These are phyloP conservation scores for Acheta domesticus DNA, from an alignment of 2,888 invertebrate genomes.

Conservation along the genomic window DNA sequence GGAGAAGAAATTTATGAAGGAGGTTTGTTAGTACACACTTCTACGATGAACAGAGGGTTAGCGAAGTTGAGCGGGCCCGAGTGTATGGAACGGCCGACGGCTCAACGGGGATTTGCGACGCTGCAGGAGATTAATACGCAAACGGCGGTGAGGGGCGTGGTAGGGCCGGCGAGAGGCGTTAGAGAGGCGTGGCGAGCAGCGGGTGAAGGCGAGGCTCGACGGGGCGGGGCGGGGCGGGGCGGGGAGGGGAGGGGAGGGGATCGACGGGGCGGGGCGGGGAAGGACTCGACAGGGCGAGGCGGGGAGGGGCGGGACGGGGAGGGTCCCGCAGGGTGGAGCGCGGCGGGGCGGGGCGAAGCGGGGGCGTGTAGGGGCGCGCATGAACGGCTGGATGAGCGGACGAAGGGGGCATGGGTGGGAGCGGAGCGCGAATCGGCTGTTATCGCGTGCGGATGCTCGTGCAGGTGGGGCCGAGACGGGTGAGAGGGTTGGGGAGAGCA, in stretches of 20 bases:
- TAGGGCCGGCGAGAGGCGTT: neutral
- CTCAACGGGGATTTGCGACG: slow-evolving; percentile 18
- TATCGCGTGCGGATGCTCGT: too few relatives aligned
- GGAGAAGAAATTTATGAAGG: slow-evolving; percentile 11
- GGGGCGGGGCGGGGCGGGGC: too few relatives aligned
- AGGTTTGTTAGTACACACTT: slow-evolving; percentile 18
- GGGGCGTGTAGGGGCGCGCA: neutral
- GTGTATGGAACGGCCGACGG: slow-evolving; percentile 6
- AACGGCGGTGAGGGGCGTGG: neutral
- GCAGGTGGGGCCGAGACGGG: too few relatives aligned
- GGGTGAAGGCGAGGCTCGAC: neutral
- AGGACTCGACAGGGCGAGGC: too few relatives aligned
- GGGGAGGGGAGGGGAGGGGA: too few relatives aligned
- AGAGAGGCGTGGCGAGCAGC: neutral
- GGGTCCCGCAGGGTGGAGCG: too few relatives aligned
- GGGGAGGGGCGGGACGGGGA: too few relatives aligned
- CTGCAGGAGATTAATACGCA: slow-evolving; percentile 18
- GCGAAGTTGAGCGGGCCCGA: neutral
- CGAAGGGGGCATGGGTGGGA: neutral
- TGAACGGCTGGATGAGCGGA: neutral
- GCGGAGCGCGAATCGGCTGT: too few relatives aligned
- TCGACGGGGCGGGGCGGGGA: too few relatives aligned
- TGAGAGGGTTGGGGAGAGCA: too few relatives aligned
- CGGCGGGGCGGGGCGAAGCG: neutral
- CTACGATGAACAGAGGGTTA: slow-evolving; percentile 1